phyloP scores from a whole-genome alignment of 2,888 invertebrate species.

The Lasioglossum pauxillum region DNA sequence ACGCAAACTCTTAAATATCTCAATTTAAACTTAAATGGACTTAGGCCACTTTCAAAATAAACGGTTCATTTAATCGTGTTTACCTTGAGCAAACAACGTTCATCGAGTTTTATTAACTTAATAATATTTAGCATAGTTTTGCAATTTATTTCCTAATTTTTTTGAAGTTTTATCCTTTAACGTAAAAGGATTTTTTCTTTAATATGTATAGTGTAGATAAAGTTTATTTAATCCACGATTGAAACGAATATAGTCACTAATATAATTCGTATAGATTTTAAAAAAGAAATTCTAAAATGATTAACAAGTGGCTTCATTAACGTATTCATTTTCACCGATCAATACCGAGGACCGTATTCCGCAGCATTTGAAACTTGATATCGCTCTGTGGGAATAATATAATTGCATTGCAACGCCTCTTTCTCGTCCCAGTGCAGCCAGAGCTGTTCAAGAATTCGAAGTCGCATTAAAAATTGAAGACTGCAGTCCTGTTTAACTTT shows the following conservation, averaged over 20 bases:
- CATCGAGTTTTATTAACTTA: no score
- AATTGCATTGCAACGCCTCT: not conserved
- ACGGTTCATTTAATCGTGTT: not conserved
- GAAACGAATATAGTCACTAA: not conserved
- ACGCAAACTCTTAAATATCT: no score
- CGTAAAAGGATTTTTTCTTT: not conserved
- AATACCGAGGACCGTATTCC: not conserved
- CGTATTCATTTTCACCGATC: not conserved
- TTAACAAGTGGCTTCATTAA: not conserved
- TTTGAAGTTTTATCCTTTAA: not conserved
- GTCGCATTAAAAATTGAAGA: slow-evolving; percentile 9
- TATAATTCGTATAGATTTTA: not conserved
- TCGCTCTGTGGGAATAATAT: not conserved
- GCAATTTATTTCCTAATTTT: not conserved
- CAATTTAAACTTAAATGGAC: no score
- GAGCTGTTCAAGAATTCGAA: slow-evolving; percentile 2
- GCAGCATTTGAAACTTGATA: not conserved
- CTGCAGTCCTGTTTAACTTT: not conserved
- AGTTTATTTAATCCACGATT: not conserved
- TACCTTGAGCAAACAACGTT: not conserved
- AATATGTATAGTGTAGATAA: not conserved
- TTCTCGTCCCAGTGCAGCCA: not conserved
- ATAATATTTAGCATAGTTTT: not conserved
- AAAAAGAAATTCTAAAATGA: not conserved
- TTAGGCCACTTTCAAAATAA: no score